Base-by-base conservation (phyloP, 1,140 invertebrate genomes). In the Neotoxoptera formosana region DNA sequence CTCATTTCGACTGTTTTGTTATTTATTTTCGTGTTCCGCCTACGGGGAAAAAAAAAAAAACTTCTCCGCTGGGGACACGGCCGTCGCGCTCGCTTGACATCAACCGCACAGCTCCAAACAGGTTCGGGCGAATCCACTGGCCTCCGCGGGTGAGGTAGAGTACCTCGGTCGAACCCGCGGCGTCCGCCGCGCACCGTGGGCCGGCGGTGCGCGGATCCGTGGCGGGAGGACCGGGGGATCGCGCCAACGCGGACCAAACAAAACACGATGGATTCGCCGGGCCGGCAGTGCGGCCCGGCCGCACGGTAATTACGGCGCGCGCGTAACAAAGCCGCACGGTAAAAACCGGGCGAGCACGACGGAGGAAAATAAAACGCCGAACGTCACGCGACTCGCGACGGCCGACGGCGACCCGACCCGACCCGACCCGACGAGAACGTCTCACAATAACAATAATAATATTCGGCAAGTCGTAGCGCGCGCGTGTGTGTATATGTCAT, bases 61-160 rank as follows among this genome's bases (percentile, higher is more conserved):
- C 48, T 86, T 93, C 91, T 93, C 91, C 91, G 91, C 91, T 93
- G 91, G 81, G 91, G 81, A 93, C 91, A 90, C 89, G 89, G 89
- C 45, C 89, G 89, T 90, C 89, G 76, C 81, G 76, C 81, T 93
- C 45, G 81, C 91, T 76, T 84, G 81, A 93, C 91, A 93, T 93
- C 91, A 93, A 93, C 60, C 30, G 23, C 60, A 93, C 91, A 34
- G 53, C 91, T 93, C 34, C 84, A 86, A 93, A 93, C 91, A 93
- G 91, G 91, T 93, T 93, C 81, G 91, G 91, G 91, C 81, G 21
- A 93, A 51, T 93, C 91, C 91, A 93, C 20, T 21, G 34, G 34
- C 21, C 47, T 25, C 48, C 86, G 14, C 81, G 67, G 34, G 34
- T 21, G 48, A 41, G 91, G 91, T 93, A 93, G 81, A 56, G 91